Evolutionary conservation across 2,113 vertebrate species (phyloP), one percentile per base, ranked within the genome.

Genomic region (Himantopus leucocephalus): DNA sequence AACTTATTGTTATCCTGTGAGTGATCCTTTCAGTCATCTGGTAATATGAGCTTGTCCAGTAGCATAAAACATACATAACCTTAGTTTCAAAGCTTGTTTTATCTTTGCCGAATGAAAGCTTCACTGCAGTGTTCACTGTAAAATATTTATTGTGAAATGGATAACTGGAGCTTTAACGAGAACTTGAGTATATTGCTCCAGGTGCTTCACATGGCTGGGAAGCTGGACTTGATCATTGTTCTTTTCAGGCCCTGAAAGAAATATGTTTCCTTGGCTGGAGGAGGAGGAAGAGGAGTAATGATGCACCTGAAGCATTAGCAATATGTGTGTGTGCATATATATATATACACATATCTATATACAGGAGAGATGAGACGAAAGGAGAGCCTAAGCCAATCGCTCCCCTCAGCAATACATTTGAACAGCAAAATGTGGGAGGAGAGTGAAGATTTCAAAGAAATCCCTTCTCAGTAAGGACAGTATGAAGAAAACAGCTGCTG

Each of bases 131-230:
- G 3, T 80, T 95, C 84, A 52, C 93, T 79, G 77, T 96, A 95
- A 97, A 94, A 80, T 96, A 90, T 97, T 97, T 97, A 97, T 97
- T 97, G 92, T 96, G 93, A 97, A 91, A 88, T 55, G 87, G 78
- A 59, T 96, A 97, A 85, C 58, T 79, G 92, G 89, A 94, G 84
- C 94, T 55, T 59, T 94, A 85, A 85, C 0, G 67, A 88, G 87
- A 90, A 73, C 70, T 89, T 87, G 91, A 72, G 64, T 95, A 94
- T 62, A 76, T 58, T 82, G 89, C 89, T 85, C 66, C 74, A 94
- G 67, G 89, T 80, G 94, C 71, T 90, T 89, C 80, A 27, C 13
- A 4, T 47, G 2, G 15, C 55, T 80, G 45, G 55, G 55, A 80
- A 53, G 72, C 26, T 85, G 77, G 70, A 58, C 34, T 92, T 72